Evolutionary conservation across 1,140 invertebrate genomes (phyloP).

Genomic region (Drosophila biarmipes): DNA sequence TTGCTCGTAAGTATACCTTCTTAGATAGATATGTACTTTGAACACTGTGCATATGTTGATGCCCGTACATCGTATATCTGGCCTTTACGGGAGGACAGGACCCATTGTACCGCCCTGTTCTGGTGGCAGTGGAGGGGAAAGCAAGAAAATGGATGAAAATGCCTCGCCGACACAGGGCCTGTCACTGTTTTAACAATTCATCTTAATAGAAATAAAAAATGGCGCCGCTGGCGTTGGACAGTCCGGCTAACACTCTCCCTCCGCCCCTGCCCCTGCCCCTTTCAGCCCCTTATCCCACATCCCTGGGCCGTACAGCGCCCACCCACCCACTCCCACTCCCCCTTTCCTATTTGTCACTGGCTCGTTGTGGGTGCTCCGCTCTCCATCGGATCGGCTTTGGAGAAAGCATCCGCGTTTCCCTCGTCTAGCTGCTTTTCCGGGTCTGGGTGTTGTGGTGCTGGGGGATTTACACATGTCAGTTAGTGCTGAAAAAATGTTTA

Average conservation of each 20-base stretch:
- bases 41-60: conserved; percentile 1
- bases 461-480: conserved; percentile 78
- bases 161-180: conserved; percentile 50
- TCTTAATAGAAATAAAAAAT: conserved; percentile 81
- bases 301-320: not conserved
- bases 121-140: conserved; percentile 13
- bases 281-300: not conserved
- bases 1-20: too few species aligned
- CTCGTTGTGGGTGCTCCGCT: conserved; percentile 57
- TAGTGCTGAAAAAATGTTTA: conserved; percentile 82
- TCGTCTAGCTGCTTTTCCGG: conserved; percentile 19
- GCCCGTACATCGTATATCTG: conserved; percentile 3
- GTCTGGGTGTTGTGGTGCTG: conserved; percentile 14
- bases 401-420: conserved; percentile 44
- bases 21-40: too few species aligned
- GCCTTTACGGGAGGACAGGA: conserved; percentile 31
- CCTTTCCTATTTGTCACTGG: conserved; percentile 68
- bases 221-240: conserved; percentile 70
- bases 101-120: conserved; percentile 44
- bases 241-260: conserved; percentile 43
- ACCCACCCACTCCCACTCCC: not conserved
- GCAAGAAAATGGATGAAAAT: conserved; percentile 48
- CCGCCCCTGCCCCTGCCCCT: not conserved
- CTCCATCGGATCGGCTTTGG: conserved; percentile 44
- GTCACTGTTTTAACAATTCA: conserved; percentile 80